Evolutionary conservation across 2,888 invertebrate species (phyloP), one percentile per base, ranked within the genome.

Genomic region (Athetis lepigone): DNA sequence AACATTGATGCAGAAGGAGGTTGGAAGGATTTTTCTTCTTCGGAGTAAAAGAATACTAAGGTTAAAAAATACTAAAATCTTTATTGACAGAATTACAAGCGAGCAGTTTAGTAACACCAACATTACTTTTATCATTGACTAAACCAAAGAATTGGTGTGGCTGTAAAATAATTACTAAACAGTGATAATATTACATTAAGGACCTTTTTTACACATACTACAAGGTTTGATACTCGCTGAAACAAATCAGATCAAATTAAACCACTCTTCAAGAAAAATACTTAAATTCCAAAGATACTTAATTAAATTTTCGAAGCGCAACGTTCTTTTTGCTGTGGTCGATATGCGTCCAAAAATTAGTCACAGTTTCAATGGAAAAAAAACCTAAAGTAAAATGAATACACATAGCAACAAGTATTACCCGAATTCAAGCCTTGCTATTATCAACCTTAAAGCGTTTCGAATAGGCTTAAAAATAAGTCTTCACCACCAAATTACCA

Each of bases 401-500:
- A 45, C 73, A 62, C 80, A 65, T 80, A 76, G 80, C 80, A 82
- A 78, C 82, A 78, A 65, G 63, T 52, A 40, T 40, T 59, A 61
- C 25, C 37, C 11, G 29, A 43, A 52, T 18, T 7, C 11, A 6
- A 9, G n/a, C 8, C 6, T 8, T 54, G 18, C 29, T 0, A 77
- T 61, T 55, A 50, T 65, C 19, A 56, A 55, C 68, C 46, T 59
- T 71, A 66, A 11, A 0, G 0, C 5, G n/a, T 0, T 9, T 0
- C 0, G 0, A 0, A 49, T 60, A 70, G 18, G 46, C 55, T 50
- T 59, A 21, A 57, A 63, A 64, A 27, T 80, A 7, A 13, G 18
- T 21, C 9, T 5, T 50, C 21, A 33, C 5, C 7, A 46, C 4
- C 9, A 49, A 59, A 21, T 50, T 49, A 64, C 40, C 45, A 46